phyloP scores from a whole-genome alignment of 2,888 invertebrate species.

The Tetropium fuscum region DNA sequence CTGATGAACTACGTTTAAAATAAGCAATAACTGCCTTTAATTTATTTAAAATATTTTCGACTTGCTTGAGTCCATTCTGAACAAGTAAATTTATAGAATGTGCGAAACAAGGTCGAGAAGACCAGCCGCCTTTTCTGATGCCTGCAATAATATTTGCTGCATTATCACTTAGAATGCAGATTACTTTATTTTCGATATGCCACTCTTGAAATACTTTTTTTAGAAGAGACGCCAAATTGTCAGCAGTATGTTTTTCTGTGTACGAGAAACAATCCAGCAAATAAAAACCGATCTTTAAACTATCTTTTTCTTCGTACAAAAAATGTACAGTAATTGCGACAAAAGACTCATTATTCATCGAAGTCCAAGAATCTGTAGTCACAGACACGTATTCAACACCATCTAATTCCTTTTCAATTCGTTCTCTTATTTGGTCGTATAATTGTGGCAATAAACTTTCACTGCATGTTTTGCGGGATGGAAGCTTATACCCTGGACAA shows the following conservation, averaged over 20 bases:
- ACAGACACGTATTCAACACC: slow-evolving; percentile 41
- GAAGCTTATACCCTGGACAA: slow-evolving; percentile 46
- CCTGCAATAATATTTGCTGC: slow-evolving; percentile 47
- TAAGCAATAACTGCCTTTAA: slow-evolving; percentile 33
- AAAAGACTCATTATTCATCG: slow-evolving; percentile 48
- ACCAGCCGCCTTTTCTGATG: slow-evolving; percentile 38
- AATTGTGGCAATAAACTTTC: slow-evolving; percentile 47
- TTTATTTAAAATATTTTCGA: slow-evolving; percentile 31
- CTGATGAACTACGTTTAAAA: slow-evolving; percentile 8
- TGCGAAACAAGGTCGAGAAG: slow-evolving; percentile 47
- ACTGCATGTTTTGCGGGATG: slow-evolving; percentile 46
- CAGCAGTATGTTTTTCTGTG: slow-evolving; percentile 41
- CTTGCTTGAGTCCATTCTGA: slow-evolving; percentile 38
- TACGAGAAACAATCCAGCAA: slow-evolving; percentile 44
- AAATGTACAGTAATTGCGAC: slow-evolving; percentile 52
- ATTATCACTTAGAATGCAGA: slow-evolving; percentile 43
- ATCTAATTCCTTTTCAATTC: slow-evolving; percentile 33
- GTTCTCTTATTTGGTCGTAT: slow-evolving; percentile 37
- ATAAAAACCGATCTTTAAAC: slow-evolving; percentile 28
- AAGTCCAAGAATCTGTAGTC: slow-evolving; percentile 55
- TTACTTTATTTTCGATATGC: slow-evolving; percentile 30
- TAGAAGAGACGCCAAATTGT: slow-evolving; percentile 34
- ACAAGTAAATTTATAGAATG: slow-evolving; percentile 49
- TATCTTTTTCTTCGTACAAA: slow-evolving; percentile 23
- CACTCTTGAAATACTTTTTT: slow-evolving; percentile 43